These are phyloP conservation scores for Liparis tanakae DNA, from an alignment of 2,797 vertebrate genomes.

Conservation along the genomic window DNA sequence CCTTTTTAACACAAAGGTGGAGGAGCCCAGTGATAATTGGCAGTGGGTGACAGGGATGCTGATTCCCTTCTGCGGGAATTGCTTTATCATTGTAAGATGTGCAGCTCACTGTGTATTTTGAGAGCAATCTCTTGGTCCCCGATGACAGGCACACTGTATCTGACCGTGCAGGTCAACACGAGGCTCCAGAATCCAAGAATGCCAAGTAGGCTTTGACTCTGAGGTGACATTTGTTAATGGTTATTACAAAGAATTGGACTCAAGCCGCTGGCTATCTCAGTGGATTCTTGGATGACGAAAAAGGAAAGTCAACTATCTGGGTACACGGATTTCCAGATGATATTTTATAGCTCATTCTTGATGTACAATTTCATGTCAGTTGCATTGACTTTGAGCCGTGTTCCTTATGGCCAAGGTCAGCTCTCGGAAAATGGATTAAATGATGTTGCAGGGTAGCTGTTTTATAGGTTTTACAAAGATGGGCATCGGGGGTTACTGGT, in stretches of 20 bases:
- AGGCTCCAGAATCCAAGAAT: conserved; percentile 54
- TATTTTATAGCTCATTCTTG: conserved; percentile 43
- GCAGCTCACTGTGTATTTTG: conserved; percentile 55
- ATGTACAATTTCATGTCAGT: conserved; percentile 42
- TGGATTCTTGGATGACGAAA: conserved; percentile 54
- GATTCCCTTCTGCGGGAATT: conserved; percentile 61
- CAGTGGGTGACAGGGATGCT: conserved; percentile 49
- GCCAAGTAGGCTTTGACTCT: conserved; percentile 60
- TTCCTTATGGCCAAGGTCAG: conserved; percentile 15
- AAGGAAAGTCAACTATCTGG: conserved; percentile 48
- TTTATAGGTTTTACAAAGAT: conserved; percentile 38
- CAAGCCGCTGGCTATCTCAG: conserved; percentile 45
- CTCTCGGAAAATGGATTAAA: conserved; percentile 33
- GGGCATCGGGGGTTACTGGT: conserved; percentile 27
- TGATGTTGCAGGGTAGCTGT: conserved; percentile 34
- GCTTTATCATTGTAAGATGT: conserved; percentile 71
- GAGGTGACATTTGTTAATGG: conserved; percentile 57
- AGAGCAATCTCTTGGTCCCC: conserved; percentile 52
- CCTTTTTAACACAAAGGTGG: conserved; percentile 32
- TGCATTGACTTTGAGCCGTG: conserved; percentile 17
- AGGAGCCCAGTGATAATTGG: conserved; percentile 35
- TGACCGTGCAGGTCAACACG: conserved; percentile 61
- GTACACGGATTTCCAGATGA: conserved; percentile 55
- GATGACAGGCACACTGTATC: conserved; percentile 55
- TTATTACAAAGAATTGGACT: conserved; percentile 60